Conservation (phyloP, 2,113 vertebrate species). For the Dipodomys spectabilis region DNA sequence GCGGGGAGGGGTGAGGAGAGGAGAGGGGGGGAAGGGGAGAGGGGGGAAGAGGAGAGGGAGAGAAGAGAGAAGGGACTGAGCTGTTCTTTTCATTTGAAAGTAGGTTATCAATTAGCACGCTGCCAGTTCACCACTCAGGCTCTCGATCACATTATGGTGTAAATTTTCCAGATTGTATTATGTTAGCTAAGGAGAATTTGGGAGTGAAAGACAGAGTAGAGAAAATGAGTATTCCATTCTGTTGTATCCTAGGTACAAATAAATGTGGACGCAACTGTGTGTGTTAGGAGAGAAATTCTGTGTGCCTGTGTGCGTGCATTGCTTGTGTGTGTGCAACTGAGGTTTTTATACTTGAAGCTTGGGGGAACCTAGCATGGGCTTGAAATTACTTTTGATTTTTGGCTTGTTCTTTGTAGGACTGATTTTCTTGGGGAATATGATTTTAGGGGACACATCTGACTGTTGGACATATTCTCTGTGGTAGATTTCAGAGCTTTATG, state of each 20-base stretch:
- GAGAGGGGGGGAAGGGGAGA: no score
- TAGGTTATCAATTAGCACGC: constrained; percentile 77
- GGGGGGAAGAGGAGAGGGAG: not conserved
- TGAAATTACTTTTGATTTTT: not conserved
- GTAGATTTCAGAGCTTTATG: no score
- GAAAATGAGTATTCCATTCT: not conserved
- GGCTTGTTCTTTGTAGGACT: not conserved
- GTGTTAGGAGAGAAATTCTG: not conserved
- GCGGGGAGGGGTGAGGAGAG: no score
- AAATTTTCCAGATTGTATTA: constrained; percentile 73
- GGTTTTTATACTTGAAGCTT: not conserved
- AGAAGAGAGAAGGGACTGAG: constrained; percentile 58
- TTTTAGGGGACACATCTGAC: not conserved
- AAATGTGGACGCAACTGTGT: not conserved
- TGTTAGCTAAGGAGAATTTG: constrained; percentile 57
- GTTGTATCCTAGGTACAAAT: constrained; percentile 17
- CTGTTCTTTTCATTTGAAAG: constrained; percentile 72
- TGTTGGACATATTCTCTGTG: not conserved
- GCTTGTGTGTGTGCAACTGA: not conserved
- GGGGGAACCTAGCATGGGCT: not conserved
- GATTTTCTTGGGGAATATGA: constrained; percentile 28
- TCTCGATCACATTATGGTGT: constrained; percentile 68
- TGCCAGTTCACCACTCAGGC: constrained; percentile 58
- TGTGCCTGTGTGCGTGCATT: not conserved
- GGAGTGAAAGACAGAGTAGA: constrained; percentile 9